These are phyloP conservation scores for Lottia scabra DNA, from an alignment of 2,888 invertebrate species.

Conservation along the genomic window DNA sequence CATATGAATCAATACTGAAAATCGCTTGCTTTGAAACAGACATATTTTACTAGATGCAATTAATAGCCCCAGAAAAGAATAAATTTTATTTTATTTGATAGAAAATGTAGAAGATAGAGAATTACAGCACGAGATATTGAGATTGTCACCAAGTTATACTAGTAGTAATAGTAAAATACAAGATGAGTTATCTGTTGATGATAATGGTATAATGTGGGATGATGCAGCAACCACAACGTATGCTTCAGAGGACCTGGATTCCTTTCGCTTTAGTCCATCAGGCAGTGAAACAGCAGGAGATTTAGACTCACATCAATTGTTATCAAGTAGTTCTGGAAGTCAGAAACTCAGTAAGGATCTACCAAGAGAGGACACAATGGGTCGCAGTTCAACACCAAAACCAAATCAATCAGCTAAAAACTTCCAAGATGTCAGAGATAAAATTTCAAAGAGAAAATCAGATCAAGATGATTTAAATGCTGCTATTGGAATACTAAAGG, in stretches of 20 bases:
- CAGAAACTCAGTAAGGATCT: neutral
- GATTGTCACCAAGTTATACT: no score
- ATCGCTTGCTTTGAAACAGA: no score
- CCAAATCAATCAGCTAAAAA: neutral
- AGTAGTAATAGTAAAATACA: no score
- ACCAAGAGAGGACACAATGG: neutral
- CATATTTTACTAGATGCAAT: no score
- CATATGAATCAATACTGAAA: no score
- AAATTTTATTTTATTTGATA: no score
- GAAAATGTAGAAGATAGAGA: no score
- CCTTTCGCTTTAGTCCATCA: constrained; percentile 39
- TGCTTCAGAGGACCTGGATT: constrained; percentile 40
- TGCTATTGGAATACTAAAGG: neutral
- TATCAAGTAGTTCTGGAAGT: constrained; percentile 9
- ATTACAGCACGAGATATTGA: no score
- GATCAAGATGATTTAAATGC: neutral
- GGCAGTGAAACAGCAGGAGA: constrained; percentile 43
- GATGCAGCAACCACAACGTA: constrained; percentile 31
- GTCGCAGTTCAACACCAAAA: neutral
- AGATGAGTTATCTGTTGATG: constrained; percentile 41
- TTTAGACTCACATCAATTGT: constrained; percentile 23
- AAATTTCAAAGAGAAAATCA: neutral
- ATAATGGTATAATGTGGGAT: constrained; percentile 57
- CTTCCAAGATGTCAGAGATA: neutral
- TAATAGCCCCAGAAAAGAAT: no score